Conservation (phyloP, 2,888 invertebrate species). For the Oithona nana region DNA sequence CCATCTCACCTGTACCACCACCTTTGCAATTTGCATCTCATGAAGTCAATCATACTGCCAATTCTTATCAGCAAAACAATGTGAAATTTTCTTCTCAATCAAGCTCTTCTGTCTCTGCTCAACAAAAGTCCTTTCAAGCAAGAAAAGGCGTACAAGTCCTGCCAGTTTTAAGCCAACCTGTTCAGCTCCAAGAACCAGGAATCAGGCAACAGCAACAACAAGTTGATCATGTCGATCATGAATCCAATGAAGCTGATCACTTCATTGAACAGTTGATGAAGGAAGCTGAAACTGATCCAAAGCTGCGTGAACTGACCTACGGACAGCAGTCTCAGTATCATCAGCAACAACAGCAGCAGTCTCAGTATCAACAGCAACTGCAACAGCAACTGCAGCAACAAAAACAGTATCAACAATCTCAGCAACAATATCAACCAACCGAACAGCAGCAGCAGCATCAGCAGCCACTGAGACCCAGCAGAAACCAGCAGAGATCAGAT, state of each 20-base stretch:
- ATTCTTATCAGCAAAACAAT: background rate
- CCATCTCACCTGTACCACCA: background rate
- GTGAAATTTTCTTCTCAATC: background rate
- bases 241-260: background rate
- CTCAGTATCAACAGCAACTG: background rate
- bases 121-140: background rate
- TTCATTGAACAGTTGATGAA: constrained; percentile 6
- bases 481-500: background rate
- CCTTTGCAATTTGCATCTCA: constrained; percentile 13
- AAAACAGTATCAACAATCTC: background rate
- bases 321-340: background rate
- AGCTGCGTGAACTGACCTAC: background rate
- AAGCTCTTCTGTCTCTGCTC: background rate
- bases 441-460: background rate
- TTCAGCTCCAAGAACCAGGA: background rate
- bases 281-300: constrained; percentile 6
- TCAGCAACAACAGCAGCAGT: background rate
- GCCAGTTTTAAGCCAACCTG: background rate
- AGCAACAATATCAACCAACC: background rate
- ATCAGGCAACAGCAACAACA: no score
- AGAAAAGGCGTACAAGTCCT: background rate
- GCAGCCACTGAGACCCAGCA: background rate
- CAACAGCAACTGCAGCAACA: background rate
- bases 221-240: no score
- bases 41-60: background rate